Evolutionary conservation across 2,888 invertebrate species (phyloP).

Genomic region (Bombylius major): DNA sequence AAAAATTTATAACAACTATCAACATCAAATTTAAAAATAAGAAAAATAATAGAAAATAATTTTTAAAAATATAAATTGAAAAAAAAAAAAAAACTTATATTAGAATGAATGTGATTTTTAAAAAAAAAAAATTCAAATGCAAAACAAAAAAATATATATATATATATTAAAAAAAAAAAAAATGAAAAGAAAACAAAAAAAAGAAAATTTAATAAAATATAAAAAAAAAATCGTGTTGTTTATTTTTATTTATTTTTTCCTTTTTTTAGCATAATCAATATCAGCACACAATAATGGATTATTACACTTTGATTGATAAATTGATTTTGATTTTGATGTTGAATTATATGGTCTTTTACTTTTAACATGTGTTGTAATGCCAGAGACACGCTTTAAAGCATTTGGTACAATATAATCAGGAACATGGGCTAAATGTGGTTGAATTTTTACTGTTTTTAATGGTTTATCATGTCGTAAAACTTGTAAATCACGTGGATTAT

Average conservation of each 20-base stretch:
- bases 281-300: constrained; percentile 33
- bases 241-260: constrained; percentile 11
- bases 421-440: constrained; percentile 76
- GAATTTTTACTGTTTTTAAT: constrained; percentile 69
- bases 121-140: not conserved
- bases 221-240: not conserved
- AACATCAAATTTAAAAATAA: too few relatives aligned
- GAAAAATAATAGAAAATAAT: not conserved
- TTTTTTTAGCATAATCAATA: constrained; percentile 29
- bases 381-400: constrained; percentile 54
- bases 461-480: constrained; percentile 77
- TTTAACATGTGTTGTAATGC: constrained; percentile 28
- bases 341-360: constrained; percentile 6
- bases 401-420: constrained; percentile 85
- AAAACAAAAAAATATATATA: not conserved
- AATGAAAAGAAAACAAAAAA: not conserved
- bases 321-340: constrained; percentile 24
- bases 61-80: not conserved
- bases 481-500: constrained; percentile 78
- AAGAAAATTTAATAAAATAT: not conserved
- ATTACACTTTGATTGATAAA: constrained; percentile 26
- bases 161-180: not conserved
- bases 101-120: not conserved
- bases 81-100: not conserved
- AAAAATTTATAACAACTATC: too few relatives aligned